Evolutionary conservation across 2,888 invertebrate genomes (phyloP).

Genomic region (Metopia argyrocephala): DNA sequence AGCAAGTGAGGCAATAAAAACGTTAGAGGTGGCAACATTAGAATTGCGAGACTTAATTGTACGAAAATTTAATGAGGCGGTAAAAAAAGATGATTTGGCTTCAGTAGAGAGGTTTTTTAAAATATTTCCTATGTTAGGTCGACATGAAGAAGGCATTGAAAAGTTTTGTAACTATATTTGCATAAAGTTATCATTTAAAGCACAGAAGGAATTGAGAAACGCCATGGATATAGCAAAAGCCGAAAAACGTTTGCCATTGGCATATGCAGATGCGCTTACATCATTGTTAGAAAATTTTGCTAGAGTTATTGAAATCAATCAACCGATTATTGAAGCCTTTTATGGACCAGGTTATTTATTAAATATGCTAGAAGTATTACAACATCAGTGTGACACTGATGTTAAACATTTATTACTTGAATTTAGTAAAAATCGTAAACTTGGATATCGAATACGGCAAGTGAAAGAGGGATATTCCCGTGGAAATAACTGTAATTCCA

Average conservation of each 20-base stretch:
- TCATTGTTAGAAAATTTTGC: conserved; percentile 92
- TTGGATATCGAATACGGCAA: conserved; percentile 82
- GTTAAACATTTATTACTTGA: conserved; percentile 82
- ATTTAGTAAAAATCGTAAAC: conserved; percentile 85
- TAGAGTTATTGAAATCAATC: conserved; percentile 90
- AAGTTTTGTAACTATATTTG: conserved; percentile 93
- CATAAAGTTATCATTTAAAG: conserved; percentile 84
- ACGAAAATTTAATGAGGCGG: conserved; percentile 93
- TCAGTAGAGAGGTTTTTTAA: conserved; percentile 97
- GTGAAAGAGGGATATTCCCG: conserved; percentile 81
- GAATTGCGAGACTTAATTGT: conserved; percentile 82
- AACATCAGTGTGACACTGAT: conserved; percentile 88
- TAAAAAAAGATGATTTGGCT: conserved; percentile 90
- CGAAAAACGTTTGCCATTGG: conserved; percentile 86
- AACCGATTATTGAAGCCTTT: conserved; percentile 92
- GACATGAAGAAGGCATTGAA: conserved; percentile 92
- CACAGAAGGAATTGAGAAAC: conserved; percentile 85
- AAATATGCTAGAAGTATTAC: conserved; percentile 85
- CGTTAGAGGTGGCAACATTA: conserved; percentile 86
- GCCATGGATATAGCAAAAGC: conserved; percentile 83
- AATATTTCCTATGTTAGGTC: conserved; percentile 95
- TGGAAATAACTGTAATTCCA: conserved; percentile 71
- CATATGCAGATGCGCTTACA: conserved; percentile 92
- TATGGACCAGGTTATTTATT: conserved; percentile 90
- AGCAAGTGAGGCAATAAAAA: conserved; percentile 77